Conservation (phyloP, 2,888 invertebrate species). For the Endomychus coccineus region DNA sequence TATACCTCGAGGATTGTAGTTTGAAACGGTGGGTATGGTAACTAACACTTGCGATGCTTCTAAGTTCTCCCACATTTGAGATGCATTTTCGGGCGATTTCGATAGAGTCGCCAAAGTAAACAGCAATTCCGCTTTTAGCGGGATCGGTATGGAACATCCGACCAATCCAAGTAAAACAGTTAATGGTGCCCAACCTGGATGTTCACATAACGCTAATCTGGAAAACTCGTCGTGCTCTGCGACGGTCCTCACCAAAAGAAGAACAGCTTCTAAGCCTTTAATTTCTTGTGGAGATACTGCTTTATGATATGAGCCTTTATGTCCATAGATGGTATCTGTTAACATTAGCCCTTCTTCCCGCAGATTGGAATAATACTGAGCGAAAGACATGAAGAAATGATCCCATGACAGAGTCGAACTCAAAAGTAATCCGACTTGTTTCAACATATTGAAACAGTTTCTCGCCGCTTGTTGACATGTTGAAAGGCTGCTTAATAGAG, state of each 20-base stretch:
- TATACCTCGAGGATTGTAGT: conserved; percentile 59
- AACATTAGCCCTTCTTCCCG: conserved; percentile 61
- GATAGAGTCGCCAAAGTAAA: conserved; percentile 70
- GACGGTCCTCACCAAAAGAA: conserved; percentile 69
- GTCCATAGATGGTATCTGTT: conserved; percentile 58
- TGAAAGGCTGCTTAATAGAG: conserved; percentile 77
- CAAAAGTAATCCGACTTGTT: conserved; percentile 44
- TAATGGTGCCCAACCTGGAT: conserved; percentile 80
- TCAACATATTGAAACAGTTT: conserved; percentile 69
- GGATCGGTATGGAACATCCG: conserved; percentile 78
- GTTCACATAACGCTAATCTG: conserved; percentile 75
- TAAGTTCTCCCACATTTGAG: conserved; percentile 77
- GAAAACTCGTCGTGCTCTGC: conserved; percentile 75
- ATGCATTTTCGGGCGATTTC: conserved; percentile 67
- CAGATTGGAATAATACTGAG: conserved; percentile 61
- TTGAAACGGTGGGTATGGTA: conserved; percentile 56
- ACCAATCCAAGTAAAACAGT: conserved; percentile 74
- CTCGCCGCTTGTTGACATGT: conserved; percentile 68
- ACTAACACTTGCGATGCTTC: conserved; percentile 75
- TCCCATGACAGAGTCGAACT: conserved; percentile 64
- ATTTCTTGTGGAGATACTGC: conserved; percentile 75
- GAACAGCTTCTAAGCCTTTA: conserved; percentile 76
- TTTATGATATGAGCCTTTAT: conserved; percentile 43
- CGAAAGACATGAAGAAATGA: conserved; percentile 75
- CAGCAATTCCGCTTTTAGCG: conserved; percentile 79